These are phyloP conservation scores for Damaliscus lunatus DNA, from an alignment of 2,113 vertebrate genomes.

Conservation along the genomic window DNA sequence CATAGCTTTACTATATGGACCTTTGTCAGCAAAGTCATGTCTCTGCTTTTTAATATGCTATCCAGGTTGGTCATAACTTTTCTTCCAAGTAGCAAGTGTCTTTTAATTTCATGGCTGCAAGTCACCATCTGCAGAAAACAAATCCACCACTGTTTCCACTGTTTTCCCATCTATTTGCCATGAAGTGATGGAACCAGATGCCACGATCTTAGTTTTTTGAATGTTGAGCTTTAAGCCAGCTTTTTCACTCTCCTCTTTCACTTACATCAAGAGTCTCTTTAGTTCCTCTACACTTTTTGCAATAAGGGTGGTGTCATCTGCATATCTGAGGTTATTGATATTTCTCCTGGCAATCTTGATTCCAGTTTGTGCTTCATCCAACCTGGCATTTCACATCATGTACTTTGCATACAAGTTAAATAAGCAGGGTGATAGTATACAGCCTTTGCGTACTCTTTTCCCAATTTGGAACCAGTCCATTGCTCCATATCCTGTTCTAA, in stretches of 20 bases:
- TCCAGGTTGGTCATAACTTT: neutral
- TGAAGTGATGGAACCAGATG: neutral
- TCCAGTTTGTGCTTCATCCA: neutral
- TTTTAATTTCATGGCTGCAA: neutral
- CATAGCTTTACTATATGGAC: neutral
- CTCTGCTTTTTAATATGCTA: neutral
- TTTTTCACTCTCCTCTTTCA: neutral
- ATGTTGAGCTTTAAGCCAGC: neutral
- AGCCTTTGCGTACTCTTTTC: rapidly evolving
- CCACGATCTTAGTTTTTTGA: neutral
- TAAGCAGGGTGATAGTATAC: neutral
- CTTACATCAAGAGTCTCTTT: neutral
- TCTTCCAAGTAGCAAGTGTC: neutral
- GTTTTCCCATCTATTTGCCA: neutral
- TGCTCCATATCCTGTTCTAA: neutral
- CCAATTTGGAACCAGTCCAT: neutral
- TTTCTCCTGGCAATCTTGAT: neutral
- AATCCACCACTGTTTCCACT: neutral
- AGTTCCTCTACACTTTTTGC: neutral
- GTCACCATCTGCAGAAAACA: neutral
- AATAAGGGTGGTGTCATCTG: neutral
- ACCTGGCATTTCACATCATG: neutral
- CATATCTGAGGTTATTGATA: neutral
- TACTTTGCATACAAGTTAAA: neutral
- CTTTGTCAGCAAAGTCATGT: neutral